Evolutionary conservation across 1,140 invertebrate genomes (phyloP), one percentile per base, ranked within the genome.

Genomic region (Trichomalopsis sarcophagae): DNA sequence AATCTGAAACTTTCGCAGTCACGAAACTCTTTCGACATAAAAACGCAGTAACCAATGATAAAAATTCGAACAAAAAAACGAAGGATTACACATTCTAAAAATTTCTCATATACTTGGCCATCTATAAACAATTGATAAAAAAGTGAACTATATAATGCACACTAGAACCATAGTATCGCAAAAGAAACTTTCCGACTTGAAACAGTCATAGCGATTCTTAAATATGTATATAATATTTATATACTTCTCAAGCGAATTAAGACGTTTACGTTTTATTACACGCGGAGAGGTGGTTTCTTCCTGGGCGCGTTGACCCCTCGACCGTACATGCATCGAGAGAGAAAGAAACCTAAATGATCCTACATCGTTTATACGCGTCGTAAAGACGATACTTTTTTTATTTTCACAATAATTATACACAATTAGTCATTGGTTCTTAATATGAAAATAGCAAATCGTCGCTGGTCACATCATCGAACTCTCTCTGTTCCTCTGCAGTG

Each of bases 51-150:
- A 84, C 81, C 40, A 74, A 86, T 82, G 33, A 83, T 84, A 73
- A 82, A 81, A 75, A 36, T 86, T 86, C 40, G 79, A 78, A 81
- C 69, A 84, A 79, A 84, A 27, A 86, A 79, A 81, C 78, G 79
- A 79, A 76, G 36, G 79, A 62, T 55, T 68, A 66, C 17, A 55
- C 50, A 55, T 17, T 55, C 50, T 14, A 14, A 55, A 55, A 17
- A 2, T 14, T 79, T 84, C 23, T 79, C 78, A 13, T 13, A 27
- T 80, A 11, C 14, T 47, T 74, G 23, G 74, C 73, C 76, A 33
- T 9, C 30, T 13, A 82, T 27, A 27, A 27, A 76, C 71, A 33
- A 66, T 62, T 11, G 10, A 44, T n/a, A 79, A 79, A 50, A 50
- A 77, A 23, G 40, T n/a, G 36, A 36, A 74, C 33, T 74, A 77